Evolutionary conservation across 2,113 vertebrate genomes (phyloP), one percentile per base, ranked within the genome.

Genomic region (Egretta garzetta): DNA sequence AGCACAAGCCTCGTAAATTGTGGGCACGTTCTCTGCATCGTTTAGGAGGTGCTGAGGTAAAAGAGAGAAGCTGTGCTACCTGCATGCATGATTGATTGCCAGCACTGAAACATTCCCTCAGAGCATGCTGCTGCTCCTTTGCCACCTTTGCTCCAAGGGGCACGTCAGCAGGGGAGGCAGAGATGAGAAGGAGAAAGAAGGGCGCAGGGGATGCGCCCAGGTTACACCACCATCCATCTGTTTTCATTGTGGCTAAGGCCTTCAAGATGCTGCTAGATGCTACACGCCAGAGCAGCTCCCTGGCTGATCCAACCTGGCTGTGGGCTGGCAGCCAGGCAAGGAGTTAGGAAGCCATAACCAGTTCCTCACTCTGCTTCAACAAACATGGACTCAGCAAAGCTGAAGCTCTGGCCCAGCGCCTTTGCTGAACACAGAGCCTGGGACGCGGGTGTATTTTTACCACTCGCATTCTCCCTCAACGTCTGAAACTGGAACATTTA

Each of bases 361-460:
- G 74, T 45, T 91, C 60, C 77, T 89, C 60, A 50, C 47, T 71
- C 70, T 70, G 77, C 77, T 70, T 93, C 74, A 66, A 66, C 63
- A 91, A 96, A 89, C 0, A 4, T 53, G 56, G 74, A 91, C 81
- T 97, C 94, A 96, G 94, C 91, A 96, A 82, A 93, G 74, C 35
- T 2, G 3, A 62, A 74, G 50, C 58, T 82, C 70, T 86, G 79
- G 89, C 74, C 84, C 81, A 39, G 84, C 0, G 4, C 74, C 83
- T 80, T 62, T 94, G 87, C 70, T 91, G 86, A 96, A 79, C 56
- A 72, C 2, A 0, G 63, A 91, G 62, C 67, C 71, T 43, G 59
- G 59, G 80, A 37, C 17, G 12, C 1, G 4, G 45, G 62, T 72
- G 26, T 41, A 76, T 82, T 94, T 93, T 85, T 82, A 80, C 66